Base-by-base conservation (phyloP, 2,888 invertebrate species). In the Torymus tubicola region DNA sequence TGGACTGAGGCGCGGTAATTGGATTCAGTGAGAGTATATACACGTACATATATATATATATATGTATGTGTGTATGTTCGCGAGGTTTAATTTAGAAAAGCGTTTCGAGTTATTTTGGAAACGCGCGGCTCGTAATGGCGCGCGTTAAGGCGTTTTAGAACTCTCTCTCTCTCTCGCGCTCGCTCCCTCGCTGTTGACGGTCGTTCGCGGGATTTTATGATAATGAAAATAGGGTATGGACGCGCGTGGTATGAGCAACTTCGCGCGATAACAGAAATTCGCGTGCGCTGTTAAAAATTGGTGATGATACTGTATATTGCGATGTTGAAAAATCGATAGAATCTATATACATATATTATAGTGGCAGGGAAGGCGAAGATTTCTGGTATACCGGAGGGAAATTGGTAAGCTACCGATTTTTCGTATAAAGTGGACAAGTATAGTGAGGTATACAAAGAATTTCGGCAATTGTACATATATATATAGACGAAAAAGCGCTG, bases 51-150 rank as follows among this genome's bases (percentile, higher is more conserved):
- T 2, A 21, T 21, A 21, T 21, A 31, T 3, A 5, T 5, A 4
- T 2, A 3, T 5, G 42, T 42, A 8, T 42, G 42, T 42, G 42
- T 42, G 5, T 8, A 8, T 8, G 31, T 8, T 31, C 31, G 42
- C 42, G 42, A 42, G 8, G 31, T 72, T 78, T 78, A 78, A 78
- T 78, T 78, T 71, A 78, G 78, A 70, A 70, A 76, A 70, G 55
- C 69, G 18, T 70, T 70, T 77, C 21, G 3, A n/a, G 60, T 31
- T 78, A 78, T 78, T 78, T 78, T 78, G 31, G 60, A 78, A 71
- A 71, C 53, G 52, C 3, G 60, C 60, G 14, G 42, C 21, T 65
- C 58, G 67, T 52, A 65, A 65, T 60, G 65, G 53, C 71, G 67
- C 64, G 67, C 64, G 58, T 60, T 67, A 72, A 71, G 72, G 65